Percentiles rank a stretch among this genome's conserved stretches.
Conservation (phyloP, 2,797 vertebrate species). For the Discoglossus pictus region DNA sequence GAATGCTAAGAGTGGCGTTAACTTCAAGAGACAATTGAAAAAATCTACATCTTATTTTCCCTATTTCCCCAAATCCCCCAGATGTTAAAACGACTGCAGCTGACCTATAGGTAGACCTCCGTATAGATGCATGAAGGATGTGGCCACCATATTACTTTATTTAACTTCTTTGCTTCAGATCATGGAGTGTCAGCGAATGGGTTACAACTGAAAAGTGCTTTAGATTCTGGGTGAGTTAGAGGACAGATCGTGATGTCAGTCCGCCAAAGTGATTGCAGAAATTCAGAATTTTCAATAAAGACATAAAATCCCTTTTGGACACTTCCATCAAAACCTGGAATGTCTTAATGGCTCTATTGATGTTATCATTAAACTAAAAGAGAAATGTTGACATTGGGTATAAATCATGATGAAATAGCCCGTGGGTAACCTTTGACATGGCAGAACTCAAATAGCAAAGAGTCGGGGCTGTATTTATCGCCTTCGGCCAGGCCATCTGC, state of each 20-base stretch:
- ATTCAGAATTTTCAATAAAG: not conserved
- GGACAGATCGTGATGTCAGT: not conserved
- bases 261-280: not conserved
- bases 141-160: too few species aligned
- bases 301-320: slow-evolving; percentile 49
- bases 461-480: slow-evolving; percentile 55
- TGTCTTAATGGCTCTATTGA: slow-evolving; percentile 56
- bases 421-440: slow-evolving; percentile 64
- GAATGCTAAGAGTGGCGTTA: too few species aligned
- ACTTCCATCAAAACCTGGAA: slow-evolving; percentile 57
- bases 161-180: too few species aligned
- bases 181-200: too few species aligned
- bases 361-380: slow-evolving; percentile 66
- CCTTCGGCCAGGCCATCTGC: slow-evolving; percentile 60
- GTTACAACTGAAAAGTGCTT: too few species aligned
- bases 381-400: slow-evolving; percentile 60
- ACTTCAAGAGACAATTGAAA: too few species aligned
- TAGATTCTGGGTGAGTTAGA: too few species aligned
- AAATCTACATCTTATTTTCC: too few species aligned
- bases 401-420: slow-evolving; percentile 66
- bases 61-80: too few species aligned
- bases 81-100: too few species aligned
- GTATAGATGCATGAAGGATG: too few species aligned
- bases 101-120: too few species aligned
- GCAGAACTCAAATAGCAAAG: slow-evolving; percentile 60